These are phyloP conservation scores for Zelostemma sp. DNA, from an alignment of 1,140 invertebrate genomes.

Conservation along the genomic window DNA sequence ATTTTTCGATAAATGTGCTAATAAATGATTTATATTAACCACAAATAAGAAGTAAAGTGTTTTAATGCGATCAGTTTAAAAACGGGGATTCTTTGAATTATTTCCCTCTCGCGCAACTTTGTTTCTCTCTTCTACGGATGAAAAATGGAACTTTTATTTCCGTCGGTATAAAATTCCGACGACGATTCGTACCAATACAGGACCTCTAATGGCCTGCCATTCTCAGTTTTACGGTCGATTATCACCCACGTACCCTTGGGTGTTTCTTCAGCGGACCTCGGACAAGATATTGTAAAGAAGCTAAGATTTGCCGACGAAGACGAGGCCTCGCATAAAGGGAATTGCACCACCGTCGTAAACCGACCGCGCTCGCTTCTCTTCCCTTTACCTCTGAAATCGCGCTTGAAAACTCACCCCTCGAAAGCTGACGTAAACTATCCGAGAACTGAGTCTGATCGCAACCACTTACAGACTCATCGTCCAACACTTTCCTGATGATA, in stretches of 20 bases:
- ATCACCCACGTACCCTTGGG: slow-evolving; percentile 55
- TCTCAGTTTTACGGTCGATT: slow-evolving; percentile 65
- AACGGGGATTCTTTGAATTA: not conserved
- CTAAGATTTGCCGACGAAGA: slow-evolving; percentile 52
- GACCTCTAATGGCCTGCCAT: slow-evolving; percentile 47
- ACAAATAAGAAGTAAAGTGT: no score
- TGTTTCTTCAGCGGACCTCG: slow-evolving; percentile 29
- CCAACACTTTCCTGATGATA: slow-evolving; percentile 14
- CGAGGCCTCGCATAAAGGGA: slow-evolving; percentile 51
- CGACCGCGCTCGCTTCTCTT: slow-evolving; percentile 23
- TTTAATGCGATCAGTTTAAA: no score
- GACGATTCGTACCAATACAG: slow-evolving; percentile 47
- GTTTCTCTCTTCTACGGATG: slow-evolving; percentile 21
- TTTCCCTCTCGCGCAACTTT: slow-evolving; percentile 14
- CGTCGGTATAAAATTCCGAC: slow-evolving; percentile 20
- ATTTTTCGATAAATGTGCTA: no score
- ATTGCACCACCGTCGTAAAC: slow-evolving; percentile 56
- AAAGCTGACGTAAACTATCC: slow-evolving; percentile 38
- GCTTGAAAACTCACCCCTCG: slow-evolving; percentile 13
- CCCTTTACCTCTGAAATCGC: slow-evolving; percentile 18
- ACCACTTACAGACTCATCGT: slow-evolving; percentile 44
- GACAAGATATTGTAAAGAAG: slow-evolving; percentile 52
- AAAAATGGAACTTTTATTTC: slow-evolving; percentile 27
- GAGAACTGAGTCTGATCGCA: slow-evolving; percentile 45
- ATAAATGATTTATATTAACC: no score